Base-by-base conservation (phyloP, 1,140 invertebrate genomes). In the Atta cephalotes region DNA sequence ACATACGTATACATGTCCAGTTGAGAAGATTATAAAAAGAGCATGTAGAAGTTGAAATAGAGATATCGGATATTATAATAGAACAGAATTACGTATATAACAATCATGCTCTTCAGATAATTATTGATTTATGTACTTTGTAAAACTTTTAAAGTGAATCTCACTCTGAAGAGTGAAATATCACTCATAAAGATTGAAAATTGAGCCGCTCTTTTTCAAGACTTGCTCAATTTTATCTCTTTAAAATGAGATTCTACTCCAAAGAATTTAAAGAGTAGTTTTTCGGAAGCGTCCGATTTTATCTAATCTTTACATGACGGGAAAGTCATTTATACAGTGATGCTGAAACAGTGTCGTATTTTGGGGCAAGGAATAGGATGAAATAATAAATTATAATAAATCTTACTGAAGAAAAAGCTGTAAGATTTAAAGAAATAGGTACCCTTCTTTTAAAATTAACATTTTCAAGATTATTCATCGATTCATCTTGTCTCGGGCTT, bases 391-490 rank as follows among this genome's bases (percentile, higher is more conserved):
- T 45, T 12, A 12, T 45, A 12, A 45, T 10, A 45, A 45, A 45
- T 45, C 39, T 12, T 45, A 45, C 39, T 45, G 1, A 45, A 45
- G 39, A 45, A 3, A 45, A 3, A 45, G 39, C 2, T 12, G 39
- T 45, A 45, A 45, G 39, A 39, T 35, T 35, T 0, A 9, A 39
- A 39, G 7, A 45, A 45, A 45, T 45, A 45, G 39, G 12, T 9
- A 10, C 39, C 0, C 9, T 45, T 10, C 39, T 45, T 45, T 45
- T 45, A 45, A 45, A 45, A 45, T 45, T 45, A 16, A 60, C 49
- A 63, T 62, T 76, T 49, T 18, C 80, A 12, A 49, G 18, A 39
- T 35, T 76, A 62, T 60, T 72, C 56, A 51, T 28, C 39, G 53
- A 14, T 85, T 65, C 39, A 25, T 21, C 58, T 14, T 25, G 28